Percentiles rank a stretch among this genome's conserved stretches.
Conservation (phyloP, 2,113 vertebrate species). For the Syrmaticus mikado region DNA sequence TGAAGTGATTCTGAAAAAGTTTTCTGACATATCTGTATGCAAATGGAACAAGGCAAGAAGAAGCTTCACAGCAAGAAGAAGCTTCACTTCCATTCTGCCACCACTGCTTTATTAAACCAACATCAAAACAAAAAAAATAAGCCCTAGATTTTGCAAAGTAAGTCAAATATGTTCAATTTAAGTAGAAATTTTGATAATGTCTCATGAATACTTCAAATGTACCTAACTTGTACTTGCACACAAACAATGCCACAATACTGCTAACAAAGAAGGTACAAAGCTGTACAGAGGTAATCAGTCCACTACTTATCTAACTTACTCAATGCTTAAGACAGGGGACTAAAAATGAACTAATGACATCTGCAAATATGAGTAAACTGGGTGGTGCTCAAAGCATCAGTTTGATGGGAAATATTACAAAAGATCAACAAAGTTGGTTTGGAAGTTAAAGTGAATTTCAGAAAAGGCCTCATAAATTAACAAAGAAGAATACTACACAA, state of each 20-base stretch:
- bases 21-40: background rate
- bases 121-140: background rate
- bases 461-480: background rate
- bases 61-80: background rate
- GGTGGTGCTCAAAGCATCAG: background rate
- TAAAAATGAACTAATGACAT: background rate
- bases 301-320: background rate
- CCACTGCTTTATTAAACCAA: background rate
- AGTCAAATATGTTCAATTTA: background rate
- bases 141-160: background rate
- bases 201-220: background rate
- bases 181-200: background rate
- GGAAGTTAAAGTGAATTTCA: background rate
- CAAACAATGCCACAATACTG: background rate
- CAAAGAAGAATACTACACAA: background rate
- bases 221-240: background rate
- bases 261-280: background rate
- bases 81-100: background rate
- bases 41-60: background rate
- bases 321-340: background rate
- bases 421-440: background rate
- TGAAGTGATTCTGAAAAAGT: background rate
- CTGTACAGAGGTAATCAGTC: background rate
- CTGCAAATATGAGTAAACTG: background rate
- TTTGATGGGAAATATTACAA: background rate